A percentile compares a stretch with the other conserved stretches of the same genome.
phyloP scores from a whole-genome alignment of 2,888 invertebrate species.

The Xylota segnis region DNA sequence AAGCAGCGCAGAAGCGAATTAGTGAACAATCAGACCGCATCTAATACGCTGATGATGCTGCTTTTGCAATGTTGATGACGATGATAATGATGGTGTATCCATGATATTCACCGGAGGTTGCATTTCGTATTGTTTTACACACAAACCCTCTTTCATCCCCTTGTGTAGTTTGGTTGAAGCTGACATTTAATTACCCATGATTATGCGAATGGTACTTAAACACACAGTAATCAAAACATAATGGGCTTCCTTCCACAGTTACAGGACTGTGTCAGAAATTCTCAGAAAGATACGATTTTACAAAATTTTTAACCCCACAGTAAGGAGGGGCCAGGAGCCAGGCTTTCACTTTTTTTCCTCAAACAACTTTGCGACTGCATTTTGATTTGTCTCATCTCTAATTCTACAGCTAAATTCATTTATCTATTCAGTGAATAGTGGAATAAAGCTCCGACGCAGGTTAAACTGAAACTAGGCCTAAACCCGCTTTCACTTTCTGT shows the following conservation, averaged over 20 bases:
- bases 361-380: slow-evolving; percentile 9
- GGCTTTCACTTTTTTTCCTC: slow-evolving; percentile 55
- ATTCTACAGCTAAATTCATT: slow-evolving; percentile 17
- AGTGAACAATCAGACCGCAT: slow-evolving; percentile 74
- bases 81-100: slow-evolving; percentile 59
- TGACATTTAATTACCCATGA: slow-evolving; percentile 71
- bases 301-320: neutral
- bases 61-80: slow-evolving; percentile 49
- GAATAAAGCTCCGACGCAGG: slow-evolving; percentile 21
- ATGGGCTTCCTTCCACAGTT: slow-evolving; percentile 53
- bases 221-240: slow-evolving; percentile 53
- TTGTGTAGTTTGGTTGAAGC: slow-evolving; percentile 50
- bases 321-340: slow-evolving; percentile 12
- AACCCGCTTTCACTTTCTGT: slow-evolving; percentile 78
- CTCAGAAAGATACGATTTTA: neutral
- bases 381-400: slow-evolving; percentile 32
- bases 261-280: slow-evolving; percentile 35
- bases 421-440: slow-evolving; percentile 12
- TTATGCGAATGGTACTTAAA: slow-evolving; percentile 56
- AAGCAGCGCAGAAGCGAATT: slow-evolving; percentile 63
- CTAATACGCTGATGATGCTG: slow-evolving; percentile 67
- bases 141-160: slow-evolving; percentile 1
- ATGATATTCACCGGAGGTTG: slow-evolving; percentile 67
- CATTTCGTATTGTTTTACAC: slow-evolving; percentile 62
- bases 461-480: slow-evolving; percentile 74